These are phyloP conservation scores for Scatophagus argus DNA, from an alignment of 2,113 vertebrate species.

Conservation along the genomic window DNA sequence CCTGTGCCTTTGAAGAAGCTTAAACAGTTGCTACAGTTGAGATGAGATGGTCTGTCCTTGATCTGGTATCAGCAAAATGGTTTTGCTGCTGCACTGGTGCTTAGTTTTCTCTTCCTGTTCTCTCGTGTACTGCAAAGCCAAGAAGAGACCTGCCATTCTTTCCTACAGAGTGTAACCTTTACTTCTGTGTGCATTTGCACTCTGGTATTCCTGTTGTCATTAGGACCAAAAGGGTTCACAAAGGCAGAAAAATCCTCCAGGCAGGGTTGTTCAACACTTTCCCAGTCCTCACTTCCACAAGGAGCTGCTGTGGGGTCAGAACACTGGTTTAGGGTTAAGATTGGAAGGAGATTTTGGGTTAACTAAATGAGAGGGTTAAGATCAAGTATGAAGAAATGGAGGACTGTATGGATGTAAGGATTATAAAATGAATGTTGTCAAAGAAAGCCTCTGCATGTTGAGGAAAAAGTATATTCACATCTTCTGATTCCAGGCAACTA, in stretches of 20 bases:
- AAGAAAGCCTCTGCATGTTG: background rate
- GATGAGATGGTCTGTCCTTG: background rate
- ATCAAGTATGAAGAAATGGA: background rate
- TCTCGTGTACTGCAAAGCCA: background rate
- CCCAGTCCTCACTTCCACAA: background rate
- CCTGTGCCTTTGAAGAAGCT: background rate
- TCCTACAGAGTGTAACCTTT: conserved; percentile 11
- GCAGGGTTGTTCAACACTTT: background rate
- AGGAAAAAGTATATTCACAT: background rate
- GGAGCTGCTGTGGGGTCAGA: background rate
- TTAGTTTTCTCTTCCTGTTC: background rate
- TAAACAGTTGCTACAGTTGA: background rate
- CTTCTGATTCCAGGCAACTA: conserved; percentile 89
- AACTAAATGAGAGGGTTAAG: background rate
- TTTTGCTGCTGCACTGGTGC: background rate
- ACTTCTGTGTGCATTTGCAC: background rate
- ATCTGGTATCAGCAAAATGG: background rate
- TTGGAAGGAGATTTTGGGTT: background rate
- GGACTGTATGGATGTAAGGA: background rate
- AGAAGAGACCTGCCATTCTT: background rate
- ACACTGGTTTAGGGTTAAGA: background rate
- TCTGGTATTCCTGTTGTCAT: background rate
- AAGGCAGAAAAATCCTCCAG: background rate
- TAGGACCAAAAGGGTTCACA: background rate
- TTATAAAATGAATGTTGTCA: background rate